Percentiles rank a stretch among this genome's conserved stretches.
phyloP scores from a whole-genome alignment of 2,888 invertebrate genomes.

The Plusia festucae region DNA sequence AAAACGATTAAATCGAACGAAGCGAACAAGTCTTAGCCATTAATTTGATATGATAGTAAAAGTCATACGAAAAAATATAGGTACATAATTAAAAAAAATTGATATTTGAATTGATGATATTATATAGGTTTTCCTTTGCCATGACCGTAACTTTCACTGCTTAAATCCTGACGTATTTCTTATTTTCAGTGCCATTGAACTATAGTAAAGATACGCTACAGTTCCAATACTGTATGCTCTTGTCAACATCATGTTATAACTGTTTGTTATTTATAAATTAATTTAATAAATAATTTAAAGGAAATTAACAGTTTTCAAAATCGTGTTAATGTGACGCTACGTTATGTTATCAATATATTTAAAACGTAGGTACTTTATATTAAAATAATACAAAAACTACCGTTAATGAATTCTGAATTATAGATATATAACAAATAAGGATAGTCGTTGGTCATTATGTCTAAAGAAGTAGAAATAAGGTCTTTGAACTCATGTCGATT shows the following conservation, averaged over 20 bases:
- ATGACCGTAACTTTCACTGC: conserved; percentile 23
- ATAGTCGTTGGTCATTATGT: conserved; percentile 49
- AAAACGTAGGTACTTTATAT: conserved; percentile 27
- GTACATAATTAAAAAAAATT: conserved; percentile 34
- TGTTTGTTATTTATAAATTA: conserved; percentile 14
- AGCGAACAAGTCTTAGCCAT: conserved; percentile 83
- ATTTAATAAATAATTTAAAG: conserved; percentile 18
- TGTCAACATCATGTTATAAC: conserved; percentile 15
- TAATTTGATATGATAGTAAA: conserved; percentile 63
- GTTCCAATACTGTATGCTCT: conserved; percentile 26
- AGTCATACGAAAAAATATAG: conserved; percentile 42
- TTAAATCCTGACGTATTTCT: conserved; percentile 38
- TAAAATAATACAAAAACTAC: conserved; percentile 48
- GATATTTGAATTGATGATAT: too few species aligned
- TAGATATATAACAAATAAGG: conserved; percentile 38
- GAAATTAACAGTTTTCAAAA: conserved; percentile 26
- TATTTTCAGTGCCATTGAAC: conserved; percentile 59
- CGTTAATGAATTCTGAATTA: conserved; percentile 52
- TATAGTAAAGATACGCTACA: conserved; percentile 49
- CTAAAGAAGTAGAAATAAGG: conserved; percentile 55
- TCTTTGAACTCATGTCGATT: conserved; percentile 72
- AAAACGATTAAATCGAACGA: conserved; percentile 83
- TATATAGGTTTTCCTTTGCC: too few species aligned
- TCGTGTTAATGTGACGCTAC: conserved; percentile 39
- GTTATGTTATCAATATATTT: conserved; percentile 29